A percentile compares a stretch with the other conserved stretches of the same genome.
Evolutionary conservation across 1,140 invertebrate genomes (phyloP).

Genomic region (silkworm (Bombyx mori)): ASM3026992v2 NC_085111.1:13637501-13638000

Average conservation of each 20-base stretch:
- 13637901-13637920: background rate
- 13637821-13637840: too few species aligned
- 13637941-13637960: too few species aligned
- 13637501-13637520: constrained; percentile 90
- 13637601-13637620: constrained; percentile 85
- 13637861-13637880: too few species aligned
- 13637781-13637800: constrained; percentile 1
- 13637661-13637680: constrained; percentile 84
- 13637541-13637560: constrained; percentile 77
- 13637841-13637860: too few species aligned
- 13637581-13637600: constrained; percentile 79
- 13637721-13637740: constrained; percentile 55
- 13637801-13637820: too few species aligned
- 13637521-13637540: constrained; percentile 88
- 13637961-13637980: too few species aligned
- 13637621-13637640: constrained; percentile 80
- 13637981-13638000: too few species aligned
- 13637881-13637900: background rate
- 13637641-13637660: constrained; percentile 79
- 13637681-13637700: constrained; percentile 89
- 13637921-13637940: too few species aligned
- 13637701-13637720: constrained; percentile 70
- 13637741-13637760: constrained; percentile 14
- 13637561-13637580: constrained; percentile 79
- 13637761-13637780: background rate